Conservation (phyloP, 2,888 invertebrate genomes). For the Agrotis exclamationis region DNA sequence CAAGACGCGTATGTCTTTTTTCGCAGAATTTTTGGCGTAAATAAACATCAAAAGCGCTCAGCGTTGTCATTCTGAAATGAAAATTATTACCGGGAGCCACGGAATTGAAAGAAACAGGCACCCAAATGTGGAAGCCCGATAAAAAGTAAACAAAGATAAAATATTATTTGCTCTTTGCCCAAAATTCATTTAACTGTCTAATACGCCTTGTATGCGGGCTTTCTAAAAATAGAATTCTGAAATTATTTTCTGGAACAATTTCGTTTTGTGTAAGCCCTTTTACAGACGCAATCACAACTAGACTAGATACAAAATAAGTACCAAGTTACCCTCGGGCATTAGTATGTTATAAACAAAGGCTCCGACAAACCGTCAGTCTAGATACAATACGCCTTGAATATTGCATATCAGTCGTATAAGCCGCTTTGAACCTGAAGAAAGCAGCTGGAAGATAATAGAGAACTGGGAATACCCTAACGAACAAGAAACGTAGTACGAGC, state of each 20-base stretch:
- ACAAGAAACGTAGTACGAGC: constrained; percentile 15
- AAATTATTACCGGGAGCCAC: constrained; percentile 57
- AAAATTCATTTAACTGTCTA: constrained; percentile 40
- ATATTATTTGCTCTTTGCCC: constrained; percentile 34
- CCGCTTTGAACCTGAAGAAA: constrained; percentile 40
- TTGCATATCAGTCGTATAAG: constrained; percentile 34
- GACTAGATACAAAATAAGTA: neutral
- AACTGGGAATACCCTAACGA: constrained; percentile 14
- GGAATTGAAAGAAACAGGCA: constrained; percentile 58
- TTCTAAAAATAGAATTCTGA: neutral
- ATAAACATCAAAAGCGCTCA: constrained; percentile 66
- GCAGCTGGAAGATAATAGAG: constrained; percentile 33
- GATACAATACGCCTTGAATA: constrained; percentile 41
- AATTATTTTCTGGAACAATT: neutral
- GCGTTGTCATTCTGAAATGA: constrained; percentile 61
- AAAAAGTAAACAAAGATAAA: constrained; percentile 51
- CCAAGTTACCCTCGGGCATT: neutral
- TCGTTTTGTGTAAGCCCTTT: neutral
- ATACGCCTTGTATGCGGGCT: neutral
- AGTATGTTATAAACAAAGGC: constrained; percentile 9
- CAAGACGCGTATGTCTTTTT: constrained; percentile 70
- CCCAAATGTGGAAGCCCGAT: constrained; percentile 40
- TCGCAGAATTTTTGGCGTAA: constrained; percentile 67
- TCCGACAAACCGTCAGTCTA: constrained; percentile 22
- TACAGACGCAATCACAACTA: neutral